Evolutionary conservation across 2,113 vertebrate species (phyloP).

Genomic region (Meleagris gallopavo): DNA sequence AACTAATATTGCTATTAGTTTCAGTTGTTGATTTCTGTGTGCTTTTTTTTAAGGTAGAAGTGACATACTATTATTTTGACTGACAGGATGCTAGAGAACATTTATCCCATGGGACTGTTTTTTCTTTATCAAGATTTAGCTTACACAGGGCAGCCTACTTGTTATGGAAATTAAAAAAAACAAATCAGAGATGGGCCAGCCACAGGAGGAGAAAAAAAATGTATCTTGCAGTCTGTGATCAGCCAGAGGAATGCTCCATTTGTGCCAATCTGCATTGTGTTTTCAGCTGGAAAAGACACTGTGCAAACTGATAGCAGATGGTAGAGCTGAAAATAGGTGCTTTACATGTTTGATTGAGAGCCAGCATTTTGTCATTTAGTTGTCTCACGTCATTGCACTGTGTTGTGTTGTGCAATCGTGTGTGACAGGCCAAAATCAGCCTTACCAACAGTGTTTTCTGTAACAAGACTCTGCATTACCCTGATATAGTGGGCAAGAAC

Average conservation of each 20-base stretch:
- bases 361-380: conserved; percentile 66
- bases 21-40: not conserved
- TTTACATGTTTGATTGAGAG: conserved; percentile 50
- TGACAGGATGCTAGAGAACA: not conserved
- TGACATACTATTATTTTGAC: not conserved
- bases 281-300: conserved; percentile 58
- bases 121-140: not conserved
- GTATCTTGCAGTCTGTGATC: not conserved
- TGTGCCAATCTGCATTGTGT: conserved; percentile 44
- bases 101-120: not conserved
- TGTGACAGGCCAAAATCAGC: conserved; percentile 6
- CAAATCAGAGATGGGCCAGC: not conserved
- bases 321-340: conserved; percentile 49
- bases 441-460: not conserved
- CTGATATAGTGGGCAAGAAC: not conserved
- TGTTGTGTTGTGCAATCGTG: not conserved
- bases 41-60: not conserved
- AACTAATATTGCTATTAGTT: not conserved
- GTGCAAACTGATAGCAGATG: conserved; percentile 59
- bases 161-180: not conserved
- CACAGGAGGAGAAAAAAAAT: not conserved
- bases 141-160: not conserved
- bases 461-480: not conserved
- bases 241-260: conserved; percentile 26
- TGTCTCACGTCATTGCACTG: conserved; percentile 19